Conservation (phyloP, 2,888 invertebrate species). For the Ommatoiulus sabulosus region DNA sequence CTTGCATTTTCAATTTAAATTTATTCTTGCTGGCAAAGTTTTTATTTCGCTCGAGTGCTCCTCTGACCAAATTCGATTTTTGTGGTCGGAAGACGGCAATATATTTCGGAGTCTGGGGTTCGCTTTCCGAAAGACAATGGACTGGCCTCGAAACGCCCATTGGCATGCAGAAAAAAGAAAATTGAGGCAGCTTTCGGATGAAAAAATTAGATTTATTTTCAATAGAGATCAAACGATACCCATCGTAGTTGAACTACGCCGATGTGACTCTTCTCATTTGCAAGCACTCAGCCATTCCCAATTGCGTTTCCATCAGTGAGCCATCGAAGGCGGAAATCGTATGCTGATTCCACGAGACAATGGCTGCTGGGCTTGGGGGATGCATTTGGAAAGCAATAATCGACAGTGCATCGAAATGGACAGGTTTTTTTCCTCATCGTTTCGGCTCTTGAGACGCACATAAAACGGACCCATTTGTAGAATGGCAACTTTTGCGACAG, state of each 20-base stretch:
- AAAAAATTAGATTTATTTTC: conserved; percentile 35
- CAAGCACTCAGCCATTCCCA: conserved; percentile 30
- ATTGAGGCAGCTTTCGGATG: background rate
- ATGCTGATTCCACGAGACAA: conserved; percentile 19
- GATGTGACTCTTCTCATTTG: conserved; percentile 8
- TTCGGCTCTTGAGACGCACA: background rate
- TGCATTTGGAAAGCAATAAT: background rate
- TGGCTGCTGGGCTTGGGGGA: conserved; percentile 16
- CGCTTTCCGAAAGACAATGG: conserved; percentile 29
- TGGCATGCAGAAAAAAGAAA: background rate
- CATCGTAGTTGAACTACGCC: background rate
- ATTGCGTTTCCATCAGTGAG: conserved; percentile 27
- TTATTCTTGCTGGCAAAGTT: background rate
- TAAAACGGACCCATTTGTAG: background rate
- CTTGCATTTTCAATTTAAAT: conserved; percentile 22
- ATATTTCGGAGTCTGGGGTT: background rate
- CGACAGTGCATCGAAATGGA: background rate
- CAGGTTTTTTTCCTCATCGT: background rate
- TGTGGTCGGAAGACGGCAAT: background rate
- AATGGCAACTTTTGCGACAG: no score
- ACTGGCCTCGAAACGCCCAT: background rate
- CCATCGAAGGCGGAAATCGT: conserved; percentile 24
- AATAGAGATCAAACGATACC: conserved; percentile 40
- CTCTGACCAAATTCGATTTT: conserved; percentile 38
- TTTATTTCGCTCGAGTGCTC: conserved; percentile 9